These are phyloP conservation scores for Synergus laeviventris DNA, from an alignment of 2,888 invertebrate species.

Conservation along the genomic window DNA sequence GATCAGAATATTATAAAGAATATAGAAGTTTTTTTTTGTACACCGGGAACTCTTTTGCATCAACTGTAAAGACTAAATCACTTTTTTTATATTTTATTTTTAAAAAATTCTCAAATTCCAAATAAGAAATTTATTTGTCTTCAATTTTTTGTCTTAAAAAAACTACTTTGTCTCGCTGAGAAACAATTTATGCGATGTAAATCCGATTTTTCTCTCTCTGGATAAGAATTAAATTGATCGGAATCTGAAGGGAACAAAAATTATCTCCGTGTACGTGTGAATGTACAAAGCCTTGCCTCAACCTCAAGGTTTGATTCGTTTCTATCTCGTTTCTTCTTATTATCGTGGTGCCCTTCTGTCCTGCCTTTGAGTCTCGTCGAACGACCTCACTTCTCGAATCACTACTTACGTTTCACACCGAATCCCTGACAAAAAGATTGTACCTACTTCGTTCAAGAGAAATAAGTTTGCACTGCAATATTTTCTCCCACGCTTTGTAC, in stretches of 20 bases:
- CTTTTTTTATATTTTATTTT: background rate
- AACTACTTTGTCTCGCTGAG: background rate
- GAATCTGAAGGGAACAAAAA: slow-evolving; percentile 5
- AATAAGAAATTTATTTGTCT: background rate
- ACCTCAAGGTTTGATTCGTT: slow-evolving; percentile 35
- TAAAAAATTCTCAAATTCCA: background rate
- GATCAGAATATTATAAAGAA: background rate
- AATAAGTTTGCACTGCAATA: slow-evolving; percentile 29
- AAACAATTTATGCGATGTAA: background rate
- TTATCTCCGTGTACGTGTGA: background rate
- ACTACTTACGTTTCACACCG: slow-evolving; percentile 23
- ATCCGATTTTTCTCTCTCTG: background rate
- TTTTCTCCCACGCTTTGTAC: slow-evolving; percentile 36
- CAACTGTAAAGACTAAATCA: too few species aligned
- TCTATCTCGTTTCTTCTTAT: slow-evolving; percentile 29
- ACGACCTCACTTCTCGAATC: slow-evolving; percentile 29
- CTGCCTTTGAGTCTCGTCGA: slow-evolving; percentile 6
- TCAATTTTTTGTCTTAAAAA: background rate
- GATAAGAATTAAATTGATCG: slow-evolving; percentile 9
- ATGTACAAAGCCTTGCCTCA: slow-evolving; percentile 26
- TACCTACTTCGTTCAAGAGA: slow-evolving; percentile 23
- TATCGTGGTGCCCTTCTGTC: slow-evolving; percentile 21
- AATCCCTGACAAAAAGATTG: background rate
- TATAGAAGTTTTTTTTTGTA: background rate
- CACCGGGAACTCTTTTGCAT: background rate